phyloP scores from a whole-genome alignment of 2,113 vertebrate species.

The Entelurus aequoreus region DNA sequence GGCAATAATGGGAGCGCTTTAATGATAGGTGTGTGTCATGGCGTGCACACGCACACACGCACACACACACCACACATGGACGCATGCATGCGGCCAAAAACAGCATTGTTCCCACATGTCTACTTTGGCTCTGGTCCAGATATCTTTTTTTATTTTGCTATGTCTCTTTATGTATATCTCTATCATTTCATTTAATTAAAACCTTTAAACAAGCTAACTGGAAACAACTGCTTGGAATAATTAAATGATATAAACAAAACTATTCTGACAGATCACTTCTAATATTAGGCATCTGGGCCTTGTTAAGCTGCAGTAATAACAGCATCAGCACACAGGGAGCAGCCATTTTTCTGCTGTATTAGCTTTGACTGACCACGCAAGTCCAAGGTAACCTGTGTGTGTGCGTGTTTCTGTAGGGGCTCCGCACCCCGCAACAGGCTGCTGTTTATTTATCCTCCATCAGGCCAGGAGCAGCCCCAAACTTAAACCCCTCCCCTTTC shows the following conservation, averaged over 20 bases:
- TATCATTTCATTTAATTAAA: constrained; percentile 71
- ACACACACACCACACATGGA: constrained; percentile 15
- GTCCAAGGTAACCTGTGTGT: constrained; percentile 41
- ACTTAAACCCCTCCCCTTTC: constrained; percentile 41
- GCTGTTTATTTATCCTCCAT: constrained; percentile 69
- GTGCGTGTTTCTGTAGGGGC: constrained; percentile 26
- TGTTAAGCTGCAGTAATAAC: constrained; percentile 69
- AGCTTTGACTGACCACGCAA: constrained; percentile 54
- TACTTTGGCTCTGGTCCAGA: constrained; percentile 27
- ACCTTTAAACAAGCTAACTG: constrained; percentile 72
- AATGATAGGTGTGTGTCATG: constrained; percentile 68
- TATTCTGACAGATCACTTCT: constrained; percentile 70
- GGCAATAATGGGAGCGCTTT: constrained; percentile 66
- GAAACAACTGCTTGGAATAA: constrained; percentile 74
- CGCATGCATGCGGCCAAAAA: constrained; percentile 30
- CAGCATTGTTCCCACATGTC: constrained; percentile 53
- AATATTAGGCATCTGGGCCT: constrained; percentile 74
- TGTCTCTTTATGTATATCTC: constrained; percentile 58
- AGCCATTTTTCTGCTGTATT: constrained; percentile 64
- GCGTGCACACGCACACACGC: constrained; percentile 3
- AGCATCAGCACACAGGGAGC: constrained; percentile 49
- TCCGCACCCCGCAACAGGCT: constrained; percentile 35
- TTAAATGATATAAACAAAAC: constrained; percentile 74
- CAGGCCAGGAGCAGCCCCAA: constrained; percentile 60
- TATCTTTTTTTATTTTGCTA: constrained; percentile 37